phyloP scores from a whole-genome alignment of 2,888 invertebrate genomes.

The Microctonus brassicae region DNA sequence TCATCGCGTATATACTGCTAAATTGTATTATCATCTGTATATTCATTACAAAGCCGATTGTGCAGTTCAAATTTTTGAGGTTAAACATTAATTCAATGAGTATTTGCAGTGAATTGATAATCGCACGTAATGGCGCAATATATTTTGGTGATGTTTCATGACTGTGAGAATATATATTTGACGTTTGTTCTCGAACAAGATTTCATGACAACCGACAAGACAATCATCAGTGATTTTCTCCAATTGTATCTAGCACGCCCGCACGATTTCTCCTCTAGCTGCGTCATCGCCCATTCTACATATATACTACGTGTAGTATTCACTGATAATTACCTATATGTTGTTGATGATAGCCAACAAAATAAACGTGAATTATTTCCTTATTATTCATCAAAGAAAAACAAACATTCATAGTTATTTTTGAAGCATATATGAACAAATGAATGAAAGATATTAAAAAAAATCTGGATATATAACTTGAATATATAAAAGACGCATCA shows the following conservation, averaged over 20 bases:
- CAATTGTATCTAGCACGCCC: constrained; percentile 33
- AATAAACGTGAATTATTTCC: constrained; percentile 26
- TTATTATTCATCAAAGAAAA: not conserved
- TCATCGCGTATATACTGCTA: no score
- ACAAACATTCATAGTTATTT: constrained; percentile 5
- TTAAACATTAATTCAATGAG: no score
- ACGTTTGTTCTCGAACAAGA: not conserved
- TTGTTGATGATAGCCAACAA: constrained; percentile 10
- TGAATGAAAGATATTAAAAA: not conserved
- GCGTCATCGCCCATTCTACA: not conserved
- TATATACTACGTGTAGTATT: no score
- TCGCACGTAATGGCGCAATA: no score
- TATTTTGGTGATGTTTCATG: not conserved
- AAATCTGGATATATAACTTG: not conserved
- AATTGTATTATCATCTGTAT: no score
- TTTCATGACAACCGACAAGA: constrained; percentile 18
- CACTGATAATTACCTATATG: not conserved
- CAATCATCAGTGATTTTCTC: constrained; percentile 21
- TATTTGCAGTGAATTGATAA: no score
- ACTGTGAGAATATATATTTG: constrained; percentile 22
- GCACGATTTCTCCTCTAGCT: constrained; percentile 24
- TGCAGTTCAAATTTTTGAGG: no score
- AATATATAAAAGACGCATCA: not conserved
- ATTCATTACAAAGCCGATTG: no score
- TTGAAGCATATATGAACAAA: not conserved